Evolutionary conservation across 2,888 invertebrate species (phyloP).

Genomic region (Scaptomyza parva): DNA sequence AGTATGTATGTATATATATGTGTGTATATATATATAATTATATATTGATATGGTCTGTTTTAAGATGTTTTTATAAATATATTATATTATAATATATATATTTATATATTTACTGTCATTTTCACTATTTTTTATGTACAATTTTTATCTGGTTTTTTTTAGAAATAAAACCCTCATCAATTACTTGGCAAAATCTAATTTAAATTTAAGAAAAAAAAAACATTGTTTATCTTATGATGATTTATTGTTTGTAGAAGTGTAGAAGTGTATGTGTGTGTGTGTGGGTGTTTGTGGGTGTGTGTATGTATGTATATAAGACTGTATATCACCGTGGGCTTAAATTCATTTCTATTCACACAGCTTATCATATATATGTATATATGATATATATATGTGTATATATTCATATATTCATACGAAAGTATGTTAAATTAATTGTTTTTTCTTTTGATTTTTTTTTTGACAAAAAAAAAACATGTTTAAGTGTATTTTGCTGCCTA

Average conservation of each 20-base stretch:
- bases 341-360: conserved; percentile 62
- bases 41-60: conserved; percentile 74
- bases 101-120: conserved; percentile 15
- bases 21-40: conserved; percentile 29
- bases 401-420: conserved; percentile 33
- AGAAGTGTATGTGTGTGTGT: conserved; percentile 13
- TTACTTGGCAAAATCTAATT: conserved; percentile 35
- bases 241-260: conserved; percentile 29
- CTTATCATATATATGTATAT: conserved; percentile 13
- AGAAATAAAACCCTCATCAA: conserved; percentile 12
- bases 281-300: conserved; percentile 26
- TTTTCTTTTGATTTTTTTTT: conserved; percentile 22
- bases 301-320: conserved; percentile 44
- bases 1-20: conserved; percentile 27
- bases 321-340: conserved; percentile 72
- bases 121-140: conserved; percentile 52
- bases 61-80: conserved; percentile 45
- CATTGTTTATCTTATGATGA: background rate
- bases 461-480: conserved; percentile 4
- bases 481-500: conserved; percentile 24
- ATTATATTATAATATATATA: conserved; percentile 5
- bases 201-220: background rate
- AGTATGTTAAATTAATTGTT: conserved; percentile 39
- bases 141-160: conserved; percentile 11
- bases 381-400: background rate